These are phyloP conservation scores for Helarctos malayanus DNA, from an alignment of 2,797 vertebrate species.

Conservation along the genomic window DNA sequence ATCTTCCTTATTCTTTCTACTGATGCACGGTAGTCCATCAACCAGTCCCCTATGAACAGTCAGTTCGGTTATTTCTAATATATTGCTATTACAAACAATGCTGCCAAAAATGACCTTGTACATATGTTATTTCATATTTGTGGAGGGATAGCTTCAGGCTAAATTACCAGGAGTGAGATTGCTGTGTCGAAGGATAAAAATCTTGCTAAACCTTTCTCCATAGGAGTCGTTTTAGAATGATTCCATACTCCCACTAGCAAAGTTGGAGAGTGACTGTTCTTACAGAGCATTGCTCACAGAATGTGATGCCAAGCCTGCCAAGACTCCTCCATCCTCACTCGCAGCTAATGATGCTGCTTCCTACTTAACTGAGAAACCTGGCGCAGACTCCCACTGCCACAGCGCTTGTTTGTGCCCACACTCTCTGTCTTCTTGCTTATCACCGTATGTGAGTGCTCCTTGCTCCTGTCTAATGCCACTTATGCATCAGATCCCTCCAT, in stretches of 20 bases:
- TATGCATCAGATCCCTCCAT: background rate
- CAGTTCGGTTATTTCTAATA: background rate
- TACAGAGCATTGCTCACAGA: background rate
- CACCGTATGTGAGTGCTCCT: background rate
- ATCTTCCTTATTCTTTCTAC: background rate
- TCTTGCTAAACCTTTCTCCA: background rate
- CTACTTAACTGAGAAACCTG: background rate
- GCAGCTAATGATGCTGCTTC: slow-evolving; percentile 23
- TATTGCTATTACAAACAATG: slow-evolving; percentile 12
- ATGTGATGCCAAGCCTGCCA: background rate
- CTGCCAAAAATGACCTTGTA: background rate
- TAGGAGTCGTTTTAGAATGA: background rate
- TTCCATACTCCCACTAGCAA: background rate
- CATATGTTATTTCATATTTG: background rate
- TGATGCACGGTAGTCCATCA: background rate
- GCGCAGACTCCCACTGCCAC: background rate
- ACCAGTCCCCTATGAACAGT: background rate
- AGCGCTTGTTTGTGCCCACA: background rate
- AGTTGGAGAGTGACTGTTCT: background rate
- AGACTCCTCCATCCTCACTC: background rate
- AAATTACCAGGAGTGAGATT: slow-evolving; percentile 46
- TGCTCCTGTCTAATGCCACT: background rate
- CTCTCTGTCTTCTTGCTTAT: background rate
- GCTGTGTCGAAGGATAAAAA: slow-evolving; percentile 29
- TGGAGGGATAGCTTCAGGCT: background rate